Percentiles rank a stretch among this genome's conserved stretches.
These are phyloP conservation scores for Halcyon leucocephala DNA, from an alignment of 2,797 vertebrate genomes.

Conservation along the genomic window DNA sequence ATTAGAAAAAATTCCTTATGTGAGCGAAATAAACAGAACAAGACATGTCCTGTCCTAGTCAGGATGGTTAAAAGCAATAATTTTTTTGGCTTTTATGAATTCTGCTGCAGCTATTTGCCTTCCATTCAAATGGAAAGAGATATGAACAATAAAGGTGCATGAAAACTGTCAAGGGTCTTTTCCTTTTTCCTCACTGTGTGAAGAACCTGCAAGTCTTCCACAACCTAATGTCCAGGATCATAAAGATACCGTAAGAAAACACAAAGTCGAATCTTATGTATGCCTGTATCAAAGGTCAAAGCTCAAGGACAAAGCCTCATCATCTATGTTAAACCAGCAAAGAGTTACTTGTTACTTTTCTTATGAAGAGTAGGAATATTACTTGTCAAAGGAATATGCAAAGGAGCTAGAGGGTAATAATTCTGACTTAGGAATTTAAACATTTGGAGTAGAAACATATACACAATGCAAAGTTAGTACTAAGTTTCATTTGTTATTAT, in stretches of 20 bases:
- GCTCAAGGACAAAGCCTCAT: background rate
- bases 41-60: background rate
- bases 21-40: background rate
- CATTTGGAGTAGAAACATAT: background rate
- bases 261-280: background rate
- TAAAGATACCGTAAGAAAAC: background rate
- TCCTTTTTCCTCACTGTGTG: background rate
- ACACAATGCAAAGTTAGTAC: background rate
- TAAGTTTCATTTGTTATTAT: background rate
- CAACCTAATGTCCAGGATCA: background rate
- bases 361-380: background rate
- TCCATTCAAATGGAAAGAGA: background rate
- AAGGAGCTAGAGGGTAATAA: background rate
- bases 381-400: background rate
- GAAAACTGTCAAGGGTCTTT: background rate
- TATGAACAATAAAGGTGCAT: background rate
- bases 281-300: background rate
- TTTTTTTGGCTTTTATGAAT: background rate
- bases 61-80: background rate
- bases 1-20: rapidly evolving
- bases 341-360: background rate
- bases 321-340: background rate
- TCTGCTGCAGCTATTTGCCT: background rate
- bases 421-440: background rate
- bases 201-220: background rate